phyloP scores from a whole-genome alignment of 1,140 invertebrate species.

The Drosophila sulfurigaster region DNA sequence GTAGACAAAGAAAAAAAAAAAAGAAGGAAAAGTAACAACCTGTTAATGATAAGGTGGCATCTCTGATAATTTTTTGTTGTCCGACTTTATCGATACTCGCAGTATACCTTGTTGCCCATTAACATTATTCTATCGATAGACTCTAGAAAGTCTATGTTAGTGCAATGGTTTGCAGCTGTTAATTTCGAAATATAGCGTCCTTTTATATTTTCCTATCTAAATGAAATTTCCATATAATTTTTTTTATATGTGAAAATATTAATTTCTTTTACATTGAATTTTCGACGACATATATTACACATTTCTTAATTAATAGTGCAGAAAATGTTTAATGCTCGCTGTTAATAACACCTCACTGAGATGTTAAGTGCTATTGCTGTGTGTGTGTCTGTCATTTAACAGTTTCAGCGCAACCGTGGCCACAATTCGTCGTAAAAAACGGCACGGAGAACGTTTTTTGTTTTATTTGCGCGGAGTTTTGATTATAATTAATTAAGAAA shows the following conservation, averaged over 20 bases:
- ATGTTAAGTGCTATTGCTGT: slow-evolving; percentile 25
- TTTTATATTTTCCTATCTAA: not conserved
- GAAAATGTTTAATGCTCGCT: not conserved
- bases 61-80: not conserved
- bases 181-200: slow-evolving; percentile 10
- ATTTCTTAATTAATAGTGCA: not conserved
- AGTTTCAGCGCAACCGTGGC: slow-evolving; percentile 39
- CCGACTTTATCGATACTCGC: not conserved
- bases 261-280: not conserved
- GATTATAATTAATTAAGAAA: slow-evolving; percentile 48
- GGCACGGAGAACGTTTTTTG: slow-evolving; percentile 54
- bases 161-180: slow-evolving; percentile 12
- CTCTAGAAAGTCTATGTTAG: not conserved
- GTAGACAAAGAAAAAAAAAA: not conserved
- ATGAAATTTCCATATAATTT: not conserved
- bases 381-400: slow-evolving; percentile 28
- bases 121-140: not conserved
- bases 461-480: slow-evolving; percentile 54
- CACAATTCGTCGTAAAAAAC: slow-evolving; percentile 34
- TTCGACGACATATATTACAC: not conserved
- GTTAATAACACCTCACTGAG: slow-evolving; percentile 18
- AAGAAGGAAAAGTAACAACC: not conserved
- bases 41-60: not conserved
- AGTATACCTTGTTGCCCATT: not conserved
- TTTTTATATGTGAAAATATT: not conserved